Evolutionary conservation across 2,797 vertebrate genomes (phyloP).

Genomic region (Sebastes variabilis): DNA sequence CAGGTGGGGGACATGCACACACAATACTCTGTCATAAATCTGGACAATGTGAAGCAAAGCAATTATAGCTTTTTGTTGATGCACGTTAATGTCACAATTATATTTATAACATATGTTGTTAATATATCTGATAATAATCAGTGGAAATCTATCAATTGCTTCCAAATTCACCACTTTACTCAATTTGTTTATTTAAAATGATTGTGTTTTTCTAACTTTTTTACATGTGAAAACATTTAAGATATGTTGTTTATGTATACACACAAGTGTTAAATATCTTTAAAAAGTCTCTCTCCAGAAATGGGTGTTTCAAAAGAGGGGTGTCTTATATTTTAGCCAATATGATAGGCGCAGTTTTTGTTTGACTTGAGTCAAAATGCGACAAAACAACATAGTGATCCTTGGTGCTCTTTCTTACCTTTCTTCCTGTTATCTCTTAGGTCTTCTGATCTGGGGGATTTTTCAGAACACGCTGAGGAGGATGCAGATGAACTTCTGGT

Average conservation of each 20-base stretch:
- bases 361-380: not conserved
- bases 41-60: not conserved
- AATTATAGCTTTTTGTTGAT: not conserved
- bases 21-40: not conserved
- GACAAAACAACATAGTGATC: not conserved
- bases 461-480: not conserved
- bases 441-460: not conserved
- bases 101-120: not conserved
- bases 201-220: not conserved
- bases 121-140: not conserved
- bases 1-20: conserved; percentile 22
- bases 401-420: not conserved
- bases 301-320: not conserved
- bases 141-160: not conserved
- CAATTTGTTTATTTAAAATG: not conserved
- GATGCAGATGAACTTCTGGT: conserved; percentile 33
- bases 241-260: not conserved
- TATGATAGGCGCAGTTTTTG: not conserved
- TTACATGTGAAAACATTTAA: not conserved
- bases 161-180: not conserved
- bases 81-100: not conserved
- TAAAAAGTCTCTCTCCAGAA: not conserved
- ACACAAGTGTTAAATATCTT: not conserved
- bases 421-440: conserved; percentile 21
- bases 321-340: not conserved